phyloP scores from a whole-genome alignment of 1,140 invertebrate species.

The Pseudomyrmex gracilis region DNA sequence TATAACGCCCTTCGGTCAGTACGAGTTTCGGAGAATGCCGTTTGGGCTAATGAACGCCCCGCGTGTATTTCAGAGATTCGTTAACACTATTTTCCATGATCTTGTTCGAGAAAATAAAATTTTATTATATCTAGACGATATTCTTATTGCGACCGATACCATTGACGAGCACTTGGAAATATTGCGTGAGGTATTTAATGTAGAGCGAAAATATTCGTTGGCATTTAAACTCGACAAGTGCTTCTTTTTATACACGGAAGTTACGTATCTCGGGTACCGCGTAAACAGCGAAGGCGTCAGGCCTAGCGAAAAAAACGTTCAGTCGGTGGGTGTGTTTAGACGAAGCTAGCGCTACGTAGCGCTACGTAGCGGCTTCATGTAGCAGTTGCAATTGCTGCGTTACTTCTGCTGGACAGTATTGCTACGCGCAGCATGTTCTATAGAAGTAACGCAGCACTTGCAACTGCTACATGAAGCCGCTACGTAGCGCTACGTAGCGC shows the following conservation, averaged over 20 bases:
- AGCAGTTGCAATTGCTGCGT: too few relatives aligned
- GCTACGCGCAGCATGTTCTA: too few relatives aligned
- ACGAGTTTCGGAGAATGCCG: slow-evolving; percentile 7
- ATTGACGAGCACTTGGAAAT: neutral
- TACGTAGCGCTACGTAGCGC: too few relatives aligned
- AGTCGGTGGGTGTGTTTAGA: too few relatives aligned
- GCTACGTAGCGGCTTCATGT: too few relatives aligned
- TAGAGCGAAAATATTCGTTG: neutral
- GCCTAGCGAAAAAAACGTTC: neutral
- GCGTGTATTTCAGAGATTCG: slow-evolving; percentile 10
- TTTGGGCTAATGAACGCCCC: slow-evolving; percentile 18
- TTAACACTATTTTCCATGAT: neutral
- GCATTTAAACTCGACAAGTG: slow-evolving; percentile 23
- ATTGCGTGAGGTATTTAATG: slow-evolving; percentile 2
- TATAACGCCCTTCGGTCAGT: neutral
- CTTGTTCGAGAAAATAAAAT: neutral
- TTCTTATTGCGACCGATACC: neutral
- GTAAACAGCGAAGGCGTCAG: neutral
- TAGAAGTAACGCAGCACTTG: too few relatives aligned
- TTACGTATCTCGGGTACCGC: neutral
- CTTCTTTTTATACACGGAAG: neutral
- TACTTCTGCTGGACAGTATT: too few relatives aligned
- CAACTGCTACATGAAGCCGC: too few relatives aligned
- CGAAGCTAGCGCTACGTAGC: too few relatives aligned
- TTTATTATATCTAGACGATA: slow-evolving; percentile 14